Base-by-base conservation (phyloP, 2,113 vertebrate genomes). In the Strix aluco region DNA sequence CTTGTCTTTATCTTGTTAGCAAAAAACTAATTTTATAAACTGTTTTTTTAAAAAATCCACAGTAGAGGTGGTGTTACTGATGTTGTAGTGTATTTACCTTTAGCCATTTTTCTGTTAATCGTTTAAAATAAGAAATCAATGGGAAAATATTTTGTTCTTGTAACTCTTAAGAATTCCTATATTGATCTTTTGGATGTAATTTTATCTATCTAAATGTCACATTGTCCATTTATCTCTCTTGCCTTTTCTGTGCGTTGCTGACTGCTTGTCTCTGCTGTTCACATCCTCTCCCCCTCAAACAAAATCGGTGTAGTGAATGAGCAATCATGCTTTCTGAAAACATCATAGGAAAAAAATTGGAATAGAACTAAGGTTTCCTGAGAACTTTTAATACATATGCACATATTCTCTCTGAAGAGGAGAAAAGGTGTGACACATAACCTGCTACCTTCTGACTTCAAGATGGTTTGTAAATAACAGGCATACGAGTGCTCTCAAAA, bases 81-180 rank as follows among this genome's bases (percentile, higher is more conserved):
- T 79, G 74, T 38, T 2, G 27, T 22, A 34, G 26, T 86, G 74
- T 96, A 62, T 95, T 94, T 95, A 92, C 89, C 75, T 86, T 78
- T 70, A 90, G 71, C 90, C 79, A 29, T 95, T 96, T 97, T 96
- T 94, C 94, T 95, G 72, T 91, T 97, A 96, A 96, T 97, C 77
- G 95, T 58, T 95, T 97, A 89, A 96, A 97, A 95, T 96, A 97
- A 97, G 96, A 97, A 97, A 97, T 98, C 97, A 83, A 97, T 98
- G 96, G 82, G 92, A 93, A 96, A 93, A 97, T 97, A 97, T 95
- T 98, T 98, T 97, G 59, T 95, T 96, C 94, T 95, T 97, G 96
- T 98, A 97, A 94, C 94, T 97, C 97, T 96, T 86, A 92, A 96
- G 97, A 97, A 94, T 96, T 94, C 97, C 89, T 75, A 0, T 92